A percentile compares a stretch with the other conserved stretches of the same genome.
These are phyloP conservation scores for Daboia siamensis DNA, from an alignment of 2,113 vertebrate genomes.

Conservation along the genomic window DNA sequence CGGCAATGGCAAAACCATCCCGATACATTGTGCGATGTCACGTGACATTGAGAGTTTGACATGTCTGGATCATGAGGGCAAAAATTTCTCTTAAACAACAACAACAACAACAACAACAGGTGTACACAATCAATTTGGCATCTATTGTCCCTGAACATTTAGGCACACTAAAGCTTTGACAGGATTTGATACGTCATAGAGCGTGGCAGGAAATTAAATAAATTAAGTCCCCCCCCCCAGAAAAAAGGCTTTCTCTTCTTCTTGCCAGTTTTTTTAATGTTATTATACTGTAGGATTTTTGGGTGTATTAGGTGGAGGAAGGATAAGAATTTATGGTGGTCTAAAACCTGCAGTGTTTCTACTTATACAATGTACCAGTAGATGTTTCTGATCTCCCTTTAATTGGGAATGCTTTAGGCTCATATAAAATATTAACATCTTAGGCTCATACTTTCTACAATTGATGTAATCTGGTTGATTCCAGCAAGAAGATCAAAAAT, in stretches of 20 bases:
- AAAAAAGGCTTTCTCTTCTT: slow-evolving; percentile 41
- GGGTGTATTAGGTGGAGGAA: not conserved
- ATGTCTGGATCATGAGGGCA: accelerated
- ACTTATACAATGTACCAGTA: slow-evolving; percentile 63
- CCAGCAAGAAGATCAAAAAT: slow-evolving; percentile 62
- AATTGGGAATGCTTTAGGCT: slow-evolving; percentile 68
- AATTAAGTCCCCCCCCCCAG: slow-evolving; percentile 6
- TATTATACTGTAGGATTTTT: slow-evolving; percentile 47
- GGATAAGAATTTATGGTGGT: slow-evolving; percentile 40
- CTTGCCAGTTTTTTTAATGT: slow-evolving; percentile 43
- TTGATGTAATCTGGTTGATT: slow-evolving; percentile 61
- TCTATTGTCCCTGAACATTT: not conserved
- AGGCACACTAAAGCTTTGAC: not conserved
- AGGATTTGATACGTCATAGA: not conserved
- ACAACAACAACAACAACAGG: accelerated
- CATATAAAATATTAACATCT: slow-evolving; percentile 68
- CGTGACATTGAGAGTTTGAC: too few relatives aligned
- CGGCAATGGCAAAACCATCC: too few relatives aligned
- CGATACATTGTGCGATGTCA: too few relatives aligned
- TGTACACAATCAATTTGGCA: not conserved
- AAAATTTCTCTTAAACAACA: accelerated
- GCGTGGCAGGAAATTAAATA: slow-evolving; percentile 22
- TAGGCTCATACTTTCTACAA: slow-evolving; percentile 59
- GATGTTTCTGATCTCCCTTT: slow-evolving; percentile 65
- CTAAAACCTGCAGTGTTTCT: slow-evolving; percentile 53